Conservation (phyloP, 2,888 invertebrate genomes). For the Aspidapion aeneum region DNA sequence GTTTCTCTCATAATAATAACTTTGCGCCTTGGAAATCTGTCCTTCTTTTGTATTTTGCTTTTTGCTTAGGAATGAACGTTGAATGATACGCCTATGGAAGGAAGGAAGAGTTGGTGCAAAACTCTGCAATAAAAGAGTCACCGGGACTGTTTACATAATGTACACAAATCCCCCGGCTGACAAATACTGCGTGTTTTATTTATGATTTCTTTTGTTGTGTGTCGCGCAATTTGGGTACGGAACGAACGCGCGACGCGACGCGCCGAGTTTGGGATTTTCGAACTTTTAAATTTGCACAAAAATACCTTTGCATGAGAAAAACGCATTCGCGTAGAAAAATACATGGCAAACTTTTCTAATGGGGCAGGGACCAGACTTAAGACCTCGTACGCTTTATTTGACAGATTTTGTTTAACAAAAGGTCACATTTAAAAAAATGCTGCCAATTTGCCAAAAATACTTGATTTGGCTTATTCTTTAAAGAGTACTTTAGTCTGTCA, state of each 20-base stretch:
- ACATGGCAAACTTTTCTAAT: background rate
- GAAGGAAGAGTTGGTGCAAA: slow-evolving; percentile 13
- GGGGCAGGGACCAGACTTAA: background rate
- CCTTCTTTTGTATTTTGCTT: no score
- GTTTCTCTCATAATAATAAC: no score
- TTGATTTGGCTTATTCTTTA: no score
- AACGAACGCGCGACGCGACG: no score
- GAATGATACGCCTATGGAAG: no score
- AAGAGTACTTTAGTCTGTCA: no score
- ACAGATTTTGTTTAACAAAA: no score
- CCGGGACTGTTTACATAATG: slow-evolving; percentile 32
- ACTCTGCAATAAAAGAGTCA: slow-evolving; percentile 27
- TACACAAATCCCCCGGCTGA: slow-evolving; percentile 31
- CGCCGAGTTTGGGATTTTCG: slow-evolving; percentile 19
- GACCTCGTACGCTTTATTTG: no score
- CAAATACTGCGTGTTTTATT: slow-evolving; percentile 34
- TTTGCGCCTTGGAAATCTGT: no score
- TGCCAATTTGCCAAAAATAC: no score
- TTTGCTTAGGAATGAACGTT: no score
- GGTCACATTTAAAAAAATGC: no score
- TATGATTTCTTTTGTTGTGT: slow-evolving; percentile 32
- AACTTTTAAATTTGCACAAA: slow-evolving; percentile 19
- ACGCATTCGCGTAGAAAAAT: slow-evolving; percentile 15
- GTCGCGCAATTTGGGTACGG: slow-evolving; percentile 21
- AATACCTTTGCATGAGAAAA: slow-evolving; percentile 15